Percentiles rank a stretch among this genome's conserved stretches.
These are phyloP conservation scores for Sterrhoptilus dennistouni DNA, from an alignment of 2,113 vertebrate genomes.

Conservation along the genomic window DNA sequence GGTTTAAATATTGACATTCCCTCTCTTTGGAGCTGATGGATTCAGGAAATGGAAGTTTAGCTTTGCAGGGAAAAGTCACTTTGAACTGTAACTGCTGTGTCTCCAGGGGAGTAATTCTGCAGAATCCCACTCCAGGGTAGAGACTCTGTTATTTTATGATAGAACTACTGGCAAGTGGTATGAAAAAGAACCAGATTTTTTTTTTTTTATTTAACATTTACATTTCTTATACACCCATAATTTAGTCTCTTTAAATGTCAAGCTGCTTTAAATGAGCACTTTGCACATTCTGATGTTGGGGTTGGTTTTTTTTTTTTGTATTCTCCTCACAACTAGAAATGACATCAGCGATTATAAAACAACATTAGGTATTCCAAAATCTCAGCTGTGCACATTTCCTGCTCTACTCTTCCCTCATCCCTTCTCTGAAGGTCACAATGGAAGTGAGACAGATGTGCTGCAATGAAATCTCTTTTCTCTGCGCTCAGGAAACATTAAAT, in stretches of 20 bases:
- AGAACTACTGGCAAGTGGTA: not conserved
- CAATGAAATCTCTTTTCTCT: not conserved
- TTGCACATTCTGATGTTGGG: not conserved
- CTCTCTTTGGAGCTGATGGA: not conserved
- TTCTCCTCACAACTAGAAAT: not conserved
- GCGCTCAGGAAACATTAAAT: not conserved
- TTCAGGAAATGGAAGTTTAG: not conserved
- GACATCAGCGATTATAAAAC: not conserved
- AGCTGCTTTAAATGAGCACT: not conserved
- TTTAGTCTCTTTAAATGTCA: slow-evolving; percentile 27
- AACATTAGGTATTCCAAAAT: not conserved
- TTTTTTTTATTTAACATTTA: not conserved
- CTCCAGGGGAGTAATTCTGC: slow-evolving; percentile 16
- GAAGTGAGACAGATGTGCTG: not conserved
- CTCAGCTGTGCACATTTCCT: not conserved
- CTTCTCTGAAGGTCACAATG: not conserved
- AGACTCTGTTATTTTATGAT: slow-evolving; percentile 11
- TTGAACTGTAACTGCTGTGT: slow-evolving; percentile 15
- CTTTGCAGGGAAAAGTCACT: not conserved
- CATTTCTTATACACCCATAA: slow-evolving; percentile 3
- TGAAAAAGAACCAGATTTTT: not conserved
- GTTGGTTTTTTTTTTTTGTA: not conserved
- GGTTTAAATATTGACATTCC: not conserved
- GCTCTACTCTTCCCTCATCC: not conserved
- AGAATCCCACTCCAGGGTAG: not conserved